These are phyloP conservation scores for Ciconia nigra DNA, from an alignment of 2,797 vertebrate species.

Conservation along the genomic window DNA sequence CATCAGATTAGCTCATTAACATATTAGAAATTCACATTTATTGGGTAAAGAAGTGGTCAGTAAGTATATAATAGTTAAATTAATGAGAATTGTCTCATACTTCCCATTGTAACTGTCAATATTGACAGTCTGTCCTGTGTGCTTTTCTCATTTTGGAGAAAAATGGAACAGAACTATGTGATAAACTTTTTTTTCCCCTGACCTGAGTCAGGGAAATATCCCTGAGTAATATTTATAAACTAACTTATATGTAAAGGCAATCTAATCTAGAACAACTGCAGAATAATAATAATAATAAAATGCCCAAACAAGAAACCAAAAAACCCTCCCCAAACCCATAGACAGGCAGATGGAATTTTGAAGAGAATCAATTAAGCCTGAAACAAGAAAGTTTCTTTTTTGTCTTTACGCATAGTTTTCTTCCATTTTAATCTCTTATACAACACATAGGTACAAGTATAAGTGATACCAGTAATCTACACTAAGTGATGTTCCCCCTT, in stretches of 20 bases:
- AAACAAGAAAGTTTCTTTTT: not conserved
- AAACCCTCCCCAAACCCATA: not conserved
- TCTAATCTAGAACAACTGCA: not conserved
- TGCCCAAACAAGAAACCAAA: not conserved
- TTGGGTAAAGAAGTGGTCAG: not conserved
- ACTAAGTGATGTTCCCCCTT: not conserved
- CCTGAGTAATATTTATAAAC: not conserved
- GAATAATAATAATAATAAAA: not conserved
- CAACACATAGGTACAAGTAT: not conserved
- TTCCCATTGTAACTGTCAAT: not conserved
- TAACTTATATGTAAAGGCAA: not conserved
- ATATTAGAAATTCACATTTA: not conserved
- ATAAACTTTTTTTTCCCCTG: not conserved
- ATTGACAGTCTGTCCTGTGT: not conserved
- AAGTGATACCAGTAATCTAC: not conserved
- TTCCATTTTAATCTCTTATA: not conserved
- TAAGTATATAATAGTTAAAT: not conserved
- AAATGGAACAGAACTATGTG: not conserved
- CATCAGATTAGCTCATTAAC: not conserved
- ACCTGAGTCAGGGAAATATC: not conserved
- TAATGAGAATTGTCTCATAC: not conserved
- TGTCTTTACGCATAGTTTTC: not conserved
- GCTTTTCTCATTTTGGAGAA: not conserved
- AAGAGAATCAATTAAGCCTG: not conserved
- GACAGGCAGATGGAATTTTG: not conserved